Evolutionary conservation across 1,140 invertebrate genomes (phyloP).

Genomic region (Cydia amplana): DNA sequence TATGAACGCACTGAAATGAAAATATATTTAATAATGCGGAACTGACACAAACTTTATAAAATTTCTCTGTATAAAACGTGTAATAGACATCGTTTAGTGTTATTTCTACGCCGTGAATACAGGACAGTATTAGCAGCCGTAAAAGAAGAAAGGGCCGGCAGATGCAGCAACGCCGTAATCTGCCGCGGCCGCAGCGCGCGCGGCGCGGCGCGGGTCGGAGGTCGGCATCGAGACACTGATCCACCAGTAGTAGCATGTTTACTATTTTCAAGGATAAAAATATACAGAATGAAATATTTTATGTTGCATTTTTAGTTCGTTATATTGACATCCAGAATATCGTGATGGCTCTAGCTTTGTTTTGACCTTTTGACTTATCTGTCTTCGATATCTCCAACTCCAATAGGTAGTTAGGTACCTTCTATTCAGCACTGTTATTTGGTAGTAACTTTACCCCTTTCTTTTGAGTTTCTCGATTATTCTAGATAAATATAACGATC

Average conservation of each 20-base stretch:
- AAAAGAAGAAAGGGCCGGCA: slow-evolving; percentile 50
- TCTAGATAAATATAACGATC: no score
- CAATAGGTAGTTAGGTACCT: no score
- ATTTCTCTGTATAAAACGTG: slow-evolving; percentile 42
- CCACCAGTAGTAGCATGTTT: slow-evolving; percentile 20
- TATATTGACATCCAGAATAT: not conserved
- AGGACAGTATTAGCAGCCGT: slow-evolving; percentile 57
- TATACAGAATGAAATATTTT: no score
- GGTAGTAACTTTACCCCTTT: no score
- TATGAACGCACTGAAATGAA: slow-evolving; percentile 26
- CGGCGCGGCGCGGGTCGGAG: slow-evolving; percentile 39
- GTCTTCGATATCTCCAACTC: no score
- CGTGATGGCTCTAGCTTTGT: no score
- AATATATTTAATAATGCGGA: slow-evolving; percentile 46
- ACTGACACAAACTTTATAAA: slow-evolving; percentile 50
- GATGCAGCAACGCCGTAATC: slow-evolving; percentile 49
- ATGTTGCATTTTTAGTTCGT: no score
- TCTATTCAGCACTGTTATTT: no score
- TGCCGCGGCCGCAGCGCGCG: slow-evolving; percentile 29
- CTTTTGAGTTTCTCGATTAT: no score
- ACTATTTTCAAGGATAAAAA: not conserved
- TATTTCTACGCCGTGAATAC: slow-evolving; percentile 67
- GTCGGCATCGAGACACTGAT: slow-evolving; percentile 35
- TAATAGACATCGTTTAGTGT: slow-evolving; percentile 50
- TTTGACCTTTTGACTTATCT: no score